Conservation (phyloP, 2,797 vertebrate species). For the Trematomus bernacchii region DNA sequence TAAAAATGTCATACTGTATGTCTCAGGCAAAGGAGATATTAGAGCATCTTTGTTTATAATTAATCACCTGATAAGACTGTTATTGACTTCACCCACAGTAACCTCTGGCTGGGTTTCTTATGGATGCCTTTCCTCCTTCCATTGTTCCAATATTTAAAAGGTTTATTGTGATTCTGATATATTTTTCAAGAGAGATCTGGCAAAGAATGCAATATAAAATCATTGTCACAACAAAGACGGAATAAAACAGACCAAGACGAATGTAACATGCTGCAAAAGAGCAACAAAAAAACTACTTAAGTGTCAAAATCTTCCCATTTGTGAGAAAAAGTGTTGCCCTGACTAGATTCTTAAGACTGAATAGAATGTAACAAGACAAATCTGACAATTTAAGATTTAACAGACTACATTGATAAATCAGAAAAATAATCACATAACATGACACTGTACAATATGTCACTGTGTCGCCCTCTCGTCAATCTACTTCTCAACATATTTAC, state of each 20-base stretch:
- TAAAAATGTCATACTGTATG: constrained; percentile 22
- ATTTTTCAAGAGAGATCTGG: neutral
- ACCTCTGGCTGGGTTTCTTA: neutral
- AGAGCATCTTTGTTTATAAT: constrained; percentile 25
- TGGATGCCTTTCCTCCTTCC: neutral
- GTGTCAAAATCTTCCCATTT: neutral
- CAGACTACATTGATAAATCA: neutral
- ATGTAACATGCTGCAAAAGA: neutral
- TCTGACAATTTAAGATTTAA: neutral
- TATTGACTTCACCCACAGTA: constrained; percentile 7
- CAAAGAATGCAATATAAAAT: neutral
- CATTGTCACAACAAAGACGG: neutral
- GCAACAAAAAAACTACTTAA: neutral
- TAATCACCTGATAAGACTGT: constrained; percentile 20
- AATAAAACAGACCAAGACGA: neutral
- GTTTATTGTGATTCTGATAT: neutral
- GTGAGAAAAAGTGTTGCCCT: too few relatives aligned
- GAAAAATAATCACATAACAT: neutral
- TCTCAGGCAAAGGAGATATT: constrained; percentile 10
- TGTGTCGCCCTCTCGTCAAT: neutral
- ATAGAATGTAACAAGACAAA: too few relatives aligned
- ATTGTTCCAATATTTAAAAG: neutral
- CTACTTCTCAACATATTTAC: neutral
- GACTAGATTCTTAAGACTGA: too few relatives aligned
- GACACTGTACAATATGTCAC: too few relatives aligned